These are phyloP conservation scores for Ctenosaura bakeri DNA, from an alignment of 2,797 vertebrate genomes.

Conservation along the genomic window DNA sequence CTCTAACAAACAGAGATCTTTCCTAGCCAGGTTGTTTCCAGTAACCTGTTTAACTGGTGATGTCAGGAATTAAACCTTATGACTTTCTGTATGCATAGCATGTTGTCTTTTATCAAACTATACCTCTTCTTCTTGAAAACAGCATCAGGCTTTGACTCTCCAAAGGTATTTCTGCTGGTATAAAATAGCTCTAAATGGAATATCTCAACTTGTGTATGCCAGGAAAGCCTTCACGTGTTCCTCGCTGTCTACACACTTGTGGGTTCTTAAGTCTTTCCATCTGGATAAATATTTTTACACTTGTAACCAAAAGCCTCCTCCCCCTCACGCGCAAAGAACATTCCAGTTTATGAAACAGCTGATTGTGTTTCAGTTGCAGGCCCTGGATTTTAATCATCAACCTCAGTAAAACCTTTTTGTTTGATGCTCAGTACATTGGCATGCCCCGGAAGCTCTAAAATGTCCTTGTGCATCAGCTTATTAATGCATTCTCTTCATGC, in stretches of 20 bases:
- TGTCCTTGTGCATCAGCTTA: constrained; percentile 55
- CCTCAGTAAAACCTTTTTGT: constrained; percentile 39
- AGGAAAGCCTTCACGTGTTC: constrained; percentile 66
- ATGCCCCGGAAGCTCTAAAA: constrained; percentile 56
- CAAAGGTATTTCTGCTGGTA: background rate
- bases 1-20: background rate
- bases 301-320: constrained; percentile 73
- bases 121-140: background rate
- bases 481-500: constrained; percentile 65
- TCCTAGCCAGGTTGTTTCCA: background rate
- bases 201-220: constrained; percentile 14
- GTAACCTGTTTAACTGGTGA: background rate
- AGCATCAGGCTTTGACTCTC: background rate
- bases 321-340: constrained; percentile 48
- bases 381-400: constrained; percentile 51
- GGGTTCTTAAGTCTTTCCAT: constrained; percentile 75
- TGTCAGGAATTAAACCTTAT: background rate
- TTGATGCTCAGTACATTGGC: constrained; percentile 33
- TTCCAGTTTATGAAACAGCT: constrained; percentile 69
- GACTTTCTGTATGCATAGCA: background rate
- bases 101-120: background rate
- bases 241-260: constrained; percentile 67
- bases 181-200: background rate
- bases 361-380: constrained; percentile 62
- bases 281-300: constrained; percentile 77